Conservation (phyloP, 2,797 vertebrate genomes). For the Semotilus atromaculatus region DNA sequence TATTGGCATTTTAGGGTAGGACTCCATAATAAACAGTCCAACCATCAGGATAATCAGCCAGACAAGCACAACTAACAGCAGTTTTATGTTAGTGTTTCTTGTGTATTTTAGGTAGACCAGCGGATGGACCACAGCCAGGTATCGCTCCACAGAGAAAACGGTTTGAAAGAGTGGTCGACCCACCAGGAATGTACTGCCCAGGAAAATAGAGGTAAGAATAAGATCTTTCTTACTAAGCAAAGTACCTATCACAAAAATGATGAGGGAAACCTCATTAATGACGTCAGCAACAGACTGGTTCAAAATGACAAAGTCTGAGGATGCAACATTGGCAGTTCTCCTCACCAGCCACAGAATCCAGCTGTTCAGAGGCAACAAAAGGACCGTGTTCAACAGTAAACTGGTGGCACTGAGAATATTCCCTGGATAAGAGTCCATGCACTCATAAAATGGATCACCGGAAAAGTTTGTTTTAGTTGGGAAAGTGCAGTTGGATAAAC, state of each 20-base stretch:
- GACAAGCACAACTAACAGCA: neutral
- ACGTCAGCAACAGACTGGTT: slow-evolving; percentile 7
- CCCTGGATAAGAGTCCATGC: slow-evolving; percentile 20
- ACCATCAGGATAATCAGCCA: slow-evolving; percentile 16
- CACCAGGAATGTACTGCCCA: slow-evolving; percentile 11
- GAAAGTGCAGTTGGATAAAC: neutral
- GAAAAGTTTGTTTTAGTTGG: neutral
- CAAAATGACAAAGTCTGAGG: slow-evolving; percentile 16
- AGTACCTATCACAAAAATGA: neutral
- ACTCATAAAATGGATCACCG: slow-evolving; percentile 1
- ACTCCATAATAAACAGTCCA: neutral
- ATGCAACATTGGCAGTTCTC: neutral
- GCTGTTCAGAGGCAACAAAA: slow-evolving; percentile 7
- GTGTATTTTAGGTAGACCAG: slow-evolving; percentile 29
- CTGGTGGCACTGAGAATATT: neutral
- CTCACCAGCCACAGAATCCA: slow-evolving; percentile 31
- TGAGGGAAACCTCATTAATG: neutral
- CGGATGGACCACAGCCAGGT: slow-evolving; percentile 42
- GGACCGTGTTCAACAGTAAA: neutral
- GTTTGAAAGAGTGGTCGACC: slow-evolving; percentile 27
- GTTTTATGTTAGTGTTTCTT: neutral
- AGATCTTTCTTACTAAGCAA: neutral
- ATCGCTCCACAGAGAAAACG: slow-evolving; percentile 28
- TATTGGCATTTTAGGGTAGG: neutral
- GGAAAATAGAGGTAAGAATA: neutral